These are phyloP conservation scores for Thalassaphorura encarpata DNA, from an alignment of 1,140 invertebrate genomes.

Conservation along the genomic window DNA sequence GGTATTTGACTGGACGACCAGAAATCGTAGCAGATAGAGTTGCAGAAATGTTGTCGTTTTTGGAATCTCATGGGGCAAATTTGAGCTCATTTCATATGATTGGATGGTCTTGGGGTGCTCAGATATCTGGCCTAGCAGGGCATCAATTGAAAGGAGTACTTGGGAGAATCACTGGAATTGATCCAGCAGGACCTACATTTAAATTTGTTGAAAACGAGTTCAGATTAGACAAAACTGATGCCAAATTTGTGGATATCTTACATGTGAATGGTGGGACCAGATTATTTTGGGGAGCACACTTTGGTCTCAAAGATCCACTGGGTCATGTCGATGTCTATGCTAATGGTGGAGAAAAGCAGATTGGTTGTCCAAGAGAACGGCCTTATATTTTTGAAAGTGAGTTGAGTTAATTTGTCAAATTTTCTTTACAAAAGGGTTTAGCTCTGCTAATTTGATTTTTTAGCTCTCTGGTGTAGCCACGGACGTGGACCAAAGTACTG, in stretches of 20 bases:
- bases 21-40: constrained; percentile 20
- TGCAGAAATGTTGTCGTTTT: constrained; percentile 17
- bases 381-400: constrained; percentile 21
- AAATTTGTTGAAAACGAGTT: constrained; percentile 22
- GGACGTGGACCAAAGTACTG: constrained; percentile 1
- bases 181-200: constrained; percentile 26
- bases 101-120: constrained; percentile 24
- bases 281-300: constrained; percentile 15
- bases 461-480: constrained; percentile 15
- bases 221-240: constrained; percentile 25
- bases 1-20: constrained; percentile 19
- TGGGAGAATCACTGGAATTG: constrained; percentile 25
- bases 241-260: constrained; percentile 29
- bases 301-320: constrained; percentile 14
- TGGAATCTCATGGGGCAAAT: background rate
- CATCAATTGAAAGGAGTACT: constrained; percentile 14
- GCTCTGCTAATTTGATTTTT: background rate
- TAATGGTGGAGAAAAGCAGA: constrained; percentile 22
- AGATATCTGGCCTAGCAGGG: constrained; percentile 22
- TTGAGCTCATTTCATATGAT: constrained; percentile 23
- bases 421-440: background rate
- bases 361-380: constrained; percentile 11
- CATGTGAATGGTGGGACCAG: constrained; percentile 18
- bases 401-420: background rate
- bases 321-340: constrained; percentile 28